Base-by-base conservation (phyloP, 2,888 invertebrate genomes). In the Drosophila niveifrons region DNA sequence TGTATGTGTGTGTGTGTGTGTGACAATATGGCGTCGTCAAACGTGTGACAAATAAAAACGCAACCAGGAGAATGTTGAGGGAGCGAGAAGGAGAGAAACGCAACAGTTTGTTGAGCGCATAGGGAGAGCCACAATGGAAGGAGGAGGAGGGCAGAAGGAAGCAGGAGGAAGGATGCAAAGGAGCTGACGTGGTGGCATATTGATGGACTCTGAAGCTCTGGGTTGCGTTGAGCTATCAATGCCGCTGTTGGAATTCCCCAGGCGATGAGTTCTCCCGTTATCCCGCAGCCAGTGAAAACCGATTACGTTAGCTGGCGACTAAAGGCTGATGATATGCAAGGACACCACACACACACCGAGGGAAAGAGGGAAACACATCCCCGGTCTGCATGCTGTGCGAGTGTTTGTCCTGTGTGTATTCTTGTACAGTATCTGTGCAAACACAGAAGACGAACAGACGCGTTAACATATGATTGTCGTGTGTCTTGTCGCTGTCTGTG, bases 391-490 rank as follows among this genome's bases (percentile, higher is more conserved):
- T 36, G n/a, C 31, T 44, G 31, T 52, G 56, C 10, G 29, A 63
- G 53, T 58, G 31, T 31, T 15, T 58, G 29, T 46, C 15, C 29
- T 63, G 47, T 67, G 62, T 39, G 53, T 65, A 41, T 51, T 51
- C 58, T 29, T 63, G 57, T 69, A 72, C 23, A 23, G 23, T 70
- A 72, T 85, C 81, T 88, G 77, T 71, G 84, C 83, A 80, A 80
- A 59, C 80, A 79, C 66, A 74, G 85, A 77, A 83, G 88, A 82
- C 84, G 82, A 52, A 46, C 51, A 75, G 78, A 78, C 81, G 87
- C 87, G 87, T 80, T 88, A 88, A 88, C 83, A 89, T 83, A 89
- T 89, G 88, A 83, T 89, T 83, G 89, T 89, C 89, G 87, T 70
- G 59, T 75, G 72, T 82, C 77, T 69, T 56, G 63, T 53, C 15